A percentile compares a stretch with the other conserved stretches of the same genome.
Conservation (phyloP, 2,888 invertebrate genomes). For the Drosophila nr. perissopoda region DNA sequence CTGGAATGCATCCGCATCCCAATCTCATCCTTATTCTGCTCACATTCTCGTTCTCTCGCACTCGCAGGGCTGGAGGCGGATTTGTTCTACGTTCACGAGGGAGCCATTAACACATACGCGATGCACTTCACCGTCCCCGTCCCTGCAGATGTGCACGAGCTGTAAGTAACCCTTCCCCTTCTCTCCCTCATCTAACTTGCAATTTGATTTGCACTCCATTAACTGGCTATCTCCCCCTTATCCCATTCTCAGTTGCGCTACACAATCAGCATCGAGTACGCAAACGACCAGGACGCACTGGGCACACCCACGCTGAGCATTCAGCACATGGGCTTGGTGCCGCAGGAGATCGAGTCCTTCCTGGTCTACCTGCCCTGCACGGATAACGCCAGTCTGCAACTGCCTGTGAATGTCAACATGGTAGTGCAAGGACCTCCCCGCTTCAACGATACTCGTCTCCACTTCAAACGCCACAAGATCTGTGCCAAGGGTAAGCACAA, state of each 20-base stretch:
- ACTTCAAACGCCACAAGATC: constrained; percentile 94
- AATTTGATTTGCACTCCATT: constrained; percentile 77
- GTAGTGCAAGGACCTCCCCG: constrained; percentile 91
- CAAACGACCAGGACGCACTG: constrained; percentile 89
- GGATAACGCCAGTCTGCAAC: constrained; percentile 91
- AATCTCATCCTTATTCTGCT: constrained; percentile 15
- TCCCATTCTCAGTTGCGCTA: constrained; percentile 75
- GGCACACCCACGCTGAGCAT: constrained; percentile 93
- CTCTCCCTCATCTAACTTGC: constrained; percentile 1
- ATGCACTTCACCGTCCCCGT: constrained; percentile 93
- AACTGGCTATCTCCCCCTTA: constrained; percentile 36
- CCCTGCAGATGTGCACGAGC: constrained; percentile 90
- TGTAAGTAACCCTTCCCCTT: constrained; percentile 86
- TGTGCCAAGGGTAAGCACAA: constrained; percentile 89
- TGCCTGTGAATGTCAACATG: constrained; percentile 92
- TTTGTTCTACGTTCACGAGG: constrained; percentile 93
- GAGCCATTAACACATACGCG: constrained; percentile 93
- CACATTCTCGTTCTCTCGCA: constrained; percentile 8
- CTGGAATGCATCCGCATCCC: constrained; percentile 53
- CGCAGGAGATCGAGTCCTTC: constrained; percentile 91
- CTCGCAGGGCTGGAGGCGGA: constrained; percentile 89
- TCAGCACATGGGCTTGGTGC: constrained; percentile 91
- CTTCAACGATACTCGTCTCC: constrained; percentile 90
- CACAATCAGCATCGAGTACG: constrained; percentile 85
- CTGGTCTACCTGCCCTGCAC: constrained; percentile 92